Evolutionary conservation across 2,113 vertebrate species (phyloP).

Genomic region (Neolamprologus sp.): DNA sequence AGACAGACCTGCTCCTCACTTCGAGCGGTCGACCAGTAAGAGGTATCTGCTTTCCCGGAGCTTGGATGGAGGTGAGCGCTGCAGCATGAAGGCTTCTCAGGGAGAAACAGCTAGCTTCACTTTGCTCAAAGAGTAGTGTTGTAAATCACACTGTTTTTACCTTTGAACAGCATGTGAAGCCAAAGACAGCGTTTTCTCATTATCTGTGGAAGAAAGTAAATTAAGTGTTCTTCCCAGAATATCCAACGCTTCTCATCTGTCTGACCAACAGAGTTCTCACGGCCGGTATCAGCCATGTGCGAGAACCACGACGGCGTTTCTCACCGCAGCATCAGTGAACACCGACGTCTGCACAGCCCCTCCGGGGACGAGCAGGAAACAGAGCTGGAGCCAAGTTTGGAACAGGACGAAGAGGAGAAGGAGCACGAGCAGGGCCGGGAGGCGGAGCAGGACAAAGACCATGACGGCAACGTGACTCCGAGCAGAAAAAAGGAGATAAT

Average conservation of each 20-base stretch:
- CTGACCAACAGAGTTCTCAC: constrained; percentile 80
- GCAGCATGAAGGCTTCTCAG: neutral
- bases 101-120: neutral
- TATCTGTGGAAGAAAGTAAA: neutral
- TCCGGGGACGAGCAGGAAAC: constrained; percentile 67
- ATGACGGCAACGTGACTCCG: constrained; percentile 70
- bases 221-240: neutral
- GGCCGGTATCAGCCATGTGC: constrained; percentile 82
- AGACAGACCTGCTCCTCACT: constrained; percentile 90
- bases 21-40: constrained; percentile 93
- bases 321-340: constrained; percentile 61
- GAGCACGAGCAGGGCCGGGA: constrained; percentile 68
- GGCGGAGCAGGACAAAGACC: neutral
- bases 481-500: constrained; percentile 92
- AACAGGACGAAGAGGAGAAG: constrained; percentile 66
- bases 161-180: neutral
- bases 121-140: neutral
- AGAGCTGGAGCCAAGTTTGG: constrained; percentile 63
- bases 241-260: neutral
- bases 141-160: neutral
- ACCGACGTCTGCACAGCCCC: constrained; percentile 44
- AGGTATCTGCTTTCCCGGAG: constrained; percentile 94
- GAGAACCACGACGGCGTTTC: constrained; percentile 81
- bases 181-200: neutral
- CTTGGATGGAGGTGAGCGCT: constrained; percentile 86